Evolutionary conservation across 2,113 vertebrate species (phyloP), one percentile per base, ranked within the genome.

Genomic region (Halcyon senegalensis): DNA sequence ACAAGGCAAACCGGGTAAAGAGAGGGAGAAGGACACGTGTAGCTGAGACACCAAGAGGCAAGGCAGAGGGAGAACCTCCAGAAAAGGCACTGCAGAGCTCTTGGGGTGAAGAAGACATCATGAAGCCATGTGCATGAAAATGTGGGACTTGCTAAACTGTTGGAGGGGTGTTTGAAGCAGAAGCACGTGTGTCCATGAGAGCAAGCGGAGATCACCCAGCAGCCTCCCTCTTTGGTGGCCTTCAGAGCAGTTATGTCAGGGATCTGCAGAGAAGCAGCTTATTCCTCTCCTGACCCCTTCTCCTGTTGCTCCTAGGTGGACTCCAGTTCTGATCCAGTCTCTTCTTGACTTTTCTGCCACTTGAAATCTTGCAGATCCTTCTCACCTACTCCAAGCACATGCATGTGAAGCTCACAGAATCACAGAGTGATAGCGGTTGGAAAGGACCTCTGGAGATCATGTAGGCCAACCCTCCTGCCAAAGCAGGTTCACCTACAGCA

Each of bases 91-190:
- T 2, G 6, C 14, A n/a, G 63, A 25, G 50, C 11, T 93, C 63
- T 35, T 2, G 13, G 31, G 16, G 3, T 23, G 33, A 16, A 79
- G n/a, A 43, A 55, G 21, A 9, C 0, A 0, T 16, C 2, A 0
- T 72, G 50, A 68, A 83, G 43, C 12, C 31, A 20, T 0, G 5
- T 19, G 64, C 5, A 2, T 2, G 55, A 41, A 67, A 16, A 48
- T 3, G 1, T 9, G 48, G 55, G 73, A 58, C 7, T 1, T 16
- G 14, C 18, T 44, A 18, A 51, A 56, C 39, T 3, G 1, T 24
- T 1, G 1, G 15, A 37, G 17, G 30, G 28, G 25, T 24, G 5
- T 53, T 10, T 1, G 18, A 62, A 48, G 37, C 18, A 59, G 18
- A 56, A 48, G 37, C 18, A 58, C 8, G 48, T 2, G 33, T 7